Percentiles rank a stretch among this genome's conserved stretches.
Conservation (phyloP, 2,113 vertebrate species). For the Cephalopholis sonnerati region DNA sequence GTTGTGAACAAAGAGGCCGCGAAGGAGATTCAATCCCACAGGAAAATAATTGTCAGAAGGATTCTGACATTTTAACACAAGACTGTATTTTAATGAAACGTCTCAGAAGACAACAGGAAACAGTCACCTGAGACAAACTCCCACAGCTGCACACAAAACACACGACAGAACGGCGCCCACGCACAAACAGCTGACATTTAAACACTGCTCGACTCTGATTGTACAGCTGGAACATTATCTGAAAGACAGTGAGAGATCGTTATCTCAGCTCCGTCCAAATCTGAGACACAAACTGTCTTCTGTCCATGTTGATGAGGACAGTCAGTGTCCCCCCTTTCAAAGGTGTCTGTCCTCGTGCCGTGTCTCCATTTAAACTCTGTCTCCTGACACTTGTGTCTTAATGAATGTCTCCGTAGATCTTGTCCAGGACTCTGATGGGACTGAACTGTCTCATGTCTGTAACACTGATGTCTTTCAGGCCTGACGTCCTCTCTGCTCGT, state of each 20-base stretch:
- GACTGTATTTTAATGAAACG: conserved; percentile 33
- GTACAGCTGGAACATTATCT: conserved; percentile 8
- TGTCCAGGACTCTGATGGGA: conserved; percentile 8
- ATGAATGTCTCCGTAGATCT: too few relatives aligned
- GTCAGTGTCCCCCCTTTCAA: not conserved
- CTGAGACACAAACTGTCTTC: not conserved
- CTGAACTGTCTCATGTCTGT: not conserved
- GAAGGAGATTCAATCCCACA: conserved; percentile 18
- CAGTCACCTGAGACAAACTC: conserved; percentile 20
- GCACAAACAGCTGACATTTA: conserved; percentile 44
- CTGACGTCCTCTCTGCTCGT: not conserved
- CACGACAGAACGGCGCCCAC: conserved; percentile 19
- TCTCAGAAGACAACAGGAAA: conserved; percentile 3
- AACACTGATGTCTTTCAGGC: too few relatives aligned
- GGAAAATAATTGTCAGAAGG: conserved; percentile 9
- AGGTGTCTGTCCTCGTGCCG: too few relatives aligned
- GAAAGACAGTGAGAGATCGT: conserved; percentile 7
- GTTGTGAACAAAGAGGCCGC: conserved; percentile 11
- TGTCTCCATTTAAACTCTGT: conserved; percentile 1
- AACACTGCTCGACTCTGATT: conserved; percentile 16
- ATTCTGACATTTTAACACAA: conserved; percentile 51
- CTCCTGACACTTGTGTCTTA: not conserved
- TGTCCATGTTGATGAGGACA: not conserved
- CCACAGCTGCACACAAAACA: conserved; percentile 8
- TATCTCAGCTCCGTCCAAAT: conserved; percentile 2